A percentile compares a stretch with the other conserved stretches of the same genome.
Conservation (phyloP, 2,113 vertebrate genomes). For the Neolamprologus falcicula region DNA sequence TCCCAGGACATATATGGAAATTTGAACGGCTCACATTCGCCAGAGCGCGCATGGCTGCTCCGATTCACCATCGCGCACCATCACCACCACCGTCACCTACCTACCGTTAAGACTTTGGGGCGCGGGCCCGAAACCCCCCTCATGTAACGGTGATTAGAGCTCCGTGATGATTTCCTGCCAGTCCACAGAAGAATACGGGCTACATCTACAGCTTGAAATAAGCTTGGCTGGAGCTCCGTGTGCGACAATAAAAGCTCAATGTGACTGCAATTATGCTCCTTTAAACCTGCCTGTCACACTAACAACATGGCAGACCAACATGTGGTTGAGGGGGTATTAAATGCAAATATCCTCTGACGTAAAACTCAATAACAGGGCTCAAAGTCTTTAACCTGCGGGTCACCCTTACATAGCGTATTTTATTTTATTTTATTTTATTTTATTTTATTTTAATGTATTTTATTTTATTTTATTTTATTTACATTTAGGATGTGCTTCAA, state of each 20-base stretch:
- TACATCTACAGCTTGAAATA: background rate
- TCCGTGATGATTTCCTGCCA: background rate
- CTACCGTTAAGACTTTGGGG: background rate
- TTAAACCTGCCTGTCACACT: conserved; percentile 17
- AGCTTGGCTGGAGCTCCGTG: background rate
- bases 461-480: background rate
- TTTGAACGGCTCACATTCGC: conserved; percentile 38
- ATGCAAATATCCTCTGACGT: conserved; percentile 38
- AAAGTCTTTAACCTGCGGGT: background rate
- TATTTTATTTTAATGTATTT: background rate
- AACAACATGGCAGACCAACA: background rate
- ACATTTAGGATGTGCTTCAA: background rate
- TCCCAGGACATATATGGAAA: conserved; percentile 40
- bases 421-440: background rate
- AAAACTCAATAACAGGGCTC: background rate
- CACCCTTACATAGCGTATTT: background rate
- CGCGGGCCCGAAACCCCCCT: background rate
- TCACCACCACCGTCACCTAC: background rate
- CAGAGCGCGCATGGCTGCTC: conserved; percentile 3
- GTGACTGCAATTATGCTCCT: conserved; percentile 9
- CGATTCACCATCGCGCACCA: background rate
- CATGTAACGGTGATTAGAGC: background rate
- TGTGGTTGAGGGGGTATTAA: conserved; percentile 25
- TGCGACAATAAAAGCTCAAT: conserved; percentile 21
- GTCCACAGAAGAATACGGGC: background rate